phyloP scores from a whole-genome alignment of 1,140 invertebrate genomes.

The Adoxophyes honmai region DNA sequence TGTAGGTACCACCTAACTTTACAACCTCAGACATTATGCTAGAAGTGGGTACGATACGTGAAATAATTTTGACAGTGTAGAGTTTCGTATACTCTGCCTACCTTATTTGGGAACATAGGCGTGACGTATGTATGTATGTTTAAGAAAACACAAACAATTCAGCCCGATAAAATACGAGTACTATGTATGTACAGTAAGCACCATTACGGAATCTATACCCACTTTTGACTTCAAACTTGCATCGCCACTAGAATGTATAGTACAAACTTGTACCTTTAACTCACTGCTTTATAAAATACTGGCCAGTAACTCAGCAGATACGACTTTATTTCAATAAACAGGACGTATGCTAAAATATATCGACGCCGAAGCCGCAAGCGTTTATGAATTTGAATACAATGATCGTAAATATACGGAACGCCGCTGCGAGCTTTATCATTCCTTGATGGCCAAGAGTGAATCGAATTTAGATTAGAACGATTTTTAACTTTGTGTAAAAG shows the following conservation, averaged over 20 bases:
- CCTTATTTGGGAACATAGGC: too few relatives aligned
- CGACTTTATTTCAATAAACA: neutral
- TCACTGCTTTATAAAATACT: neutral
- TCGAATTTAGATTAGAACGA: neutral
- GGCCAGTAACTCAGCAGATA: neutral
- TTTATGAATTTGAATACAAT: constrained; percentile 11
- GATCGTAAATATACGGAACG: constrained; percentile 8
- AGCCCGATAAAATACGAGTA: too few relatives aligned
- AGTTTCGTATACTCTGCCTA: too few relatives aligned
- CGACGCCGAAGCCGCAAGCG: neutral
- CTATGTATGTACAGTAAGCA: too few relatives aligned
- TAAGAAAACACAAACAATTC: too few relatives aligned
- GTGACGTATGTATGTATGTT: too few relatives aligned
- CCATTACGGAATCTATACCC: too few relatives aligned
- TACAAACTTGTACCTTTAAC: too few relatives aligned
- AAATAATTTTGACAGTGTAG: too few relatives aligned
- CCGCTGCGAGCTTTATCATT: neutral
- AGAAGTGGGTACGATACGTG: too few relatives aligned
- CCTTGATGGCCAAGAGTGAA: neutral
- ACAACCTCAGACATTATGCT: too few relatives aligned
- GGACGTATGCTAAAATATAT: constrained; percentile 11
- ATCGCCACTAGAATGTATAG: neutral
- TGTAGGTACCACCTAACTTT: too few relatives aligned
- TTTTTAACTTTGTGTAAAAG: neutral
- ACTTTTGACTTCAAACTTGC: neutral